phyloP scores from a whole-genome alignment of 2,797 vertebrate species.

The Syngnathus rostellatus region DNA sequence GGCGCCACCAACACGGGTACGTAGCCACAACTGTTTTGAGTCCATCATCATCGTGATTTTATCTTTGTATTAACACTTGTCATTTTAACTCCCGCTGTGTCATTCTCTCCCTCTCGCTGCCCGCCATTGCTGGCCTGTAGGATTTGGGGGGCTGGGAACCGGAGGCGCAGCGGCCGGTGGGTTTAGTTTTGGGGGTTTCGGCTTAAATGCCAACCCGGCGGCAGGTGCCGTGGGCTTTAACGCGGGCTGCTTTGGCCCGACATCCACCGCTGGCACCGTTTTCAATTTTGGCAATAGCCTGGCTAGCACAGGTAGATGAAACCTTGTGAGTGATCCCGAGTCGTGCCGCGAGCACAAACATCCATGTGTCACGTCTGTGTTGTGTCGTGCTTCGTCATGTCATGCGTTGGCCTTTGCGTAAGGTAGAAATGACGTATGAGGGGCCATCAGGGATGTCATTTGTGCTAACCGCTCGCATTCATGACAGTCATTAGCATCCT shows the following conservation, averaged over 20 bases:
- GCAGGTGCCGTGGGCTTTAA: slow-evolving; percentile 92
- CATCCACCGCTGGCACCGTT: slow-evolving; percentile 82
- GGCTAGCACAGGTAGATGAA: slow-evolving; percentile 90
- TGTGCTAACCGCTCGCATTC: background rate
- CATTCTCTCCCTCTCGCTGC: slow-evolving; percentile 69
- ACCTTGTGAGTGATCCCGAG: slow-evolving; percentile 45
- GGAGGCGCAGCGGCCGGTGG: slow-evolving; percentile 85
- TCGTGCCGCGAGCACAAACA: slow-evolving; percentile 35
- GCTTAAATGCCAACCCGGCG: slow-evolving; percentile 88
- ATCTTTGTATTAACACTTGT: slow-evolving; percentile 4
- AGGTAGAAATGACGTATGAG: slow-evolving; percentile 14
- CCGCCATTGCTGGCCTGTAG: slow-evolving; percentile 78
- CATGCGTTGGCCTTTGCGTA: background rate
- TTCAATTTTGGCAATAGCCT: slow-evolving; percentile 99
- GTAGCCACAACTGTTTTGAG: slow-evolving; percentile 1
- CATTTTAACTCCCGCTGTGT: slow-evolving; percentile 34
- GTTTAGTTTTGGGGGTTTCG: slow-evolving; percentile 98
- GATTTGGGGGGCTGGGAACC: slow-evolving; percentile 96
- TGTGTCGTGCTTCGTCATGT: slow-evolving; percentile 27
- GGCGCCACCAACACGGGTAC: slow-evolving; percentile 70
- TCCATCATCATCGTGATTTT: background rate
- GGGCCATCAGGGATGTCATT: background rate
- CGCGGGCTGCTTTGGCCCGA: slow-evolving; percentile 91
- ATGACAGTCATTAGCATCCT: no score
- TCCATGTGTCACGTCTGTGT: slow-evolving; percentile 32